Evolutionary conservation across 1,140 invertebrate species (phyloP), one percentile per base, ranked within the genome.

Genomic region (Hesperophylax magnus): DNA sequence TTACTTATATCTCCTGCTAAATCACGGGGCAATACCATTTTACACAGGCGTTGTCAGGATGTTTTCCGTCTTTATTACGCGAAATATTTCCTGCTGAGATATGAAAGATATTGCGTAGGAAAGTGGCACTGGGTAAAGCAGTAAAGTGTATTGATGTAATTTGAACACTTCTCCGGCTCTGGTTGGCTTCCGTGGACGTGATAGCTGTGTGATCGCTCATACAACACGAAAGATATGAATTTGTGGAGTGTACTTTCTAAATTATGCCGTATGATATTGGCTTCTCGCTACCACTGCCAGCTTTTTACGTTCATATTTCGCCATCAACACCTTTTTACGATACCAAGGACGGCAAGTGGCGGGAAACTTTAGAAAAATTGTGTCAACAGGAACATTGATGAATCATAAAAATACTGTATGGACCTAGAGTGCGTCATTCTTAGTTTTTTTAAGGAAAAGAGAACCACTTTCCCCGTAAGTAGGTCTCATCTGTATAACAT

Each of bases 91-190:
- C 79, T 31, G n/a, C 58, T 60, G 24, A 74, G 31, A 79, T 80
- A 75, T 53, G 71, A 79, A 72, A 79, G 63, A 79, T 56, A 77
- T 72, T 79, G 60, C 67, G 63, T 77, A 56, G 20, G 54, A 56
- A 78, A 79, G 78, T 77, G 72, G 78, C 56, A 47, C 60, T 22
- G 79, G 81, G 79, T 82, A 79, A 79, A 77, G 65, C 71, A 79
- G 81, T 56, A 79, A 79, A 82, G 65, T 79, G 78, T 82, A 82
- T 82, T 78, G 81, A 75, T 77, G 81, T 82, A 82, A 82, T 82
- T 82, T 79, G 47, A 78, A 67, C 39, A 63, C 77, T 78, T 53
- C 15, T 47, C 11, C 47, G 47, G 11, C 61, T 56, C 18, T 52
- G 34, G 72, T 58, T 31, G 52, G 53, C 18, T 31, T 75, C 72